Evolutionary conservation across 2,797 vertebrate genomes (phyloP).

Genomic region (Acanthopagrus latus): DNA sequence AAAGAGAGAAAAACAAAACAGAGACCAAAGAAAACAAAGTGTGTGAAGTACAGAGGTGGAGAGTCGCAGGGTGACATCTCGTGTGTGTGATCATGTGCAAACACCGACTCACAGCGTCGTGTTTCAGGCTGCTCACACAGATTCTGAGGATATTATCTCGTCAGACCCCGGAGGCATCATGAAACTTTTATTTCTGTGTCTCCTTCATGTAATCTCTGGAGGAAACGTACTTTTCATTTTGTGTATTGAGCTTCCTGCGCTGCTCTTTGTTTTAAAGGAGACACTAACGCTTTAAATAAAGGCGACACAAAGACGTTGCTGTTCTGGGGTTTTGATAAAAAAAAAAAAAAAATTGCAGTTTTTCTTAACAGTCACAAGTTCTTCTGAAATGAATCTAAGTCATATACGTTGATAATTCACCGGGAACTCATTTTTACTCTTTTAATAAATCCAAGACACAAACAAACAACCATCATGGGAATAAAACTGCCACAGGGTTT

Average conservation of each 20-base stretch:
- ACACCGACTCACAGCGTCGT: neutral
- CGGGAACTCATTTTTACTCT: too few species aligned
- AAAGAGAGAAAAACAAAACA: neutral
- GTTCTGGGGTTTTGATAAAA: neutral
- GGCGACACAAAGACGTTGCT: slow-evolving; percentile 4
- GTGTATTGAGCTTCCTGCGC: neutral
- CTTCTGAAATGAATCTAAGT: neutral
- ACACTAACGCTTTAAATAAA: slow-evolving; percentile 1
- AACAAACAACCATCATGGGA: too few species aligned
- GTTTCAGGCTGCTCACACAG: neutral
- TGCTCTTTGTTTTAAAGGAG: neutral
- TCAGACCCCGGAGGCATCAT: neutral
- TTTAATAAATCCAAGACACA: too few species aligned
- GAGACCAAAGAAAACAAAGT: neutral
- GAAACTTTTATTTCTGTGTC: neutral
- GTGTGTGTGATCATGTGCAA: neutral
- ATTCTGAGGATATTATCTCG: neutral
- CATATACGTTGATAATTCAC: too few species aligned
- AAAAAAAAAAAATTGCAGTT: neutral
- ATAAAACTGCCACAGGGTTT: too few species aligned
- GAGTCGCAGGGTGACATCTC: neutral
- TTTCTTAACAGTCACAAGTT: neutral
- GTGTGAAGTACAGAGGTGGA: neutral
- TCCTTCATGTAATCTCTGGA: neutral
- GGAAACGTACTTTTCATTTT: neutral